Evolutionary conservation across 2,113 vertebrate genomes (phyloP), one percentile per base, ranked within the genome.

Genomic region (Scatophagus argus): DNA sequence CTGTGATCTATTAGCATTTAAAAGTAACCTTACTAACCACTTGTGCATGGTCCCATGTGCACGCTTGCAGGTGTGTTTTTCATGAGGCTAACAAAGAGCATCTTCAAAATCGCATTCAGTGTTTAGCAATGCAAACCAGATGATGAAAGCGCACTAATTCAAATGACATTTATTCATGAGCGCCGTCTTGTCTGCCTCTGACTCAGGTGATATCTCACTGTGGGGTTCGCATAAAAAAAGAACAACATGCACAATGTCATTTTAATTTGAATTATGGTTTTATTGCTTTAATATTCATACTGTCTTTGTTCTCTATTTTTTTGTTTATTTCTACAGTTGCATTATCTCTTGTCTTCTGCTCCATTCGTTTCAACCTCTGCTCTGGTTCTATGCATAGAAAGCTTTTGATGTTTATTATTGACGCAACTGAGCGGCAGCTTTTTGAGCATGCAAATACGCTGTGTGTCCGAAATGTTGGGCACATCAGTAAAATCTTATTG

Each of bases 131-230:
- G 85, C 83, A 92, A 90, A 87, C 69, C 72, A 81, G 65, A 76
- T 55, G 84, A 89, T 90, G 72, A 88, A 88, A 92, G 89, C 25
- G 8, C 67, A 23, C 47, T 76, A 80, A 89, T 91, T 88, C 79
- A 87, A 88, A 90, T 87, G 41, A 52, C 66, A 69, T 83, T 73
- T 90, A 89, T 91, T 91, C 87, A 90, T 88, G 87, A 89, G 83
- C 61, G 10, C 9, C 9, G 49, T 76, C 77, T 79, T 85, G 58
- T 82, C 51, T 74, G 67, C 70, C 56, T 13, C 51, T 39, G 59
- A 62, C 62, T 82, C 59, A 76, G 69, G 61, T 78, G 46, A 62
- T 4, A 66, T 68, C 69, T 61, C 78, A 31, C 12, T 4, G 44
- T 25, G 21, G 6, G 59, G 46, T 55, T 72, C 47, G 41, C 32